phyloP scores from a whole-genome alignment of 2,113 vertebrate species.

The Montifringilla adamsi region DNA sequence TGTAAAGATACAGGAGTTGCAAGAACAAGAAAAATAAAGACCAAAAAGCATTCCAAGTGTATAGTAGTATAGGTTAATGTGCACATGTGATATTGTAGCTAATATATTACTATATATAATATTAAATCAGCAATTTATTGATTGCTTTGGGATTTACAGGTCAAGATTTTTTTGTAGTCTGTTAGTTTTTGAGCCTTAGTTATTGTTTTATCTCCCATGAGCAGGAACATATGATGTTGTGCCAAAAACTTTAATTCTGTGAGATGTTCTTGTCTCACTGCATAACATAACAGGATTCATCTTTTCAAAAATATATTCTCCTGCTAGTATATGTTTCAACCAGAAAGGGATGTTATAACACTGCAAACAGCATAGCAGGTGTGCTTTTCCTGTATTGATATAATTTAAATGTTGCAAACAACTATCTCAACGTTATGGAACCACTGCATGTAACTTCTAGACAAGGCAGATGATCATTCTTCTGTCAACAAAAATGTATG shows the following conservation, averaged over 20 bases:
- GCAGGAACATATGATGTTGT: neutral
- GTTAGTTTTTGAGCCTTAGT: neutral
- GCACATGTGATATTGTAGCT: neutral
- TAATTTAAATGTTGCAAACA: neutral
- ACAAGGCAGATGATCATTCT: neutral
- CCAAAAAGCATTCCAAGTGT: neutral
- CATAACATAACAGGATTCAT: neutral
- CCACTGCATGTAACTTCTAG: neutral
- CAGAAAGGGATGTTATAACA: neutral
- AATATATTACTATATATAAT: neutral
- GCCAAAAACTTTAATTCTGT: neutral
- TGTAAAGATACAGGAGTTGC: neutral
- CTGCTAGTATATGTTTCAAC: neutral
- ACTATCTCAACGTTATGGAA: neutral
- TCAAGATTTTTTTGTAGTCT: neutral
- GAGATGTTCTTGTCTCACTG: neutral
- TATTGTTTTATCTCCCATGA: neutral
- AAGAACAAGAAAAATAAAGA: neutral
- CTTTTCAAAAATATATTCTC: neutral
- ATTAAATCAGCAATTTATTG: neutral
- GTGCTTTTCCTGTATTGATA: neutral
- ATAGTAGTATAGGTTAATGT: neutral
- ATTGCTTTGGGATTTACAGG: neutral
- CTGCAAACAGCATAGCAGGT: neutral
- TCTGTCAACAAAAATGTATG: neutral